Conservation (phyloP, 2,797 vertebrate species). For the Poeciliopsis gracilis region DNA sequence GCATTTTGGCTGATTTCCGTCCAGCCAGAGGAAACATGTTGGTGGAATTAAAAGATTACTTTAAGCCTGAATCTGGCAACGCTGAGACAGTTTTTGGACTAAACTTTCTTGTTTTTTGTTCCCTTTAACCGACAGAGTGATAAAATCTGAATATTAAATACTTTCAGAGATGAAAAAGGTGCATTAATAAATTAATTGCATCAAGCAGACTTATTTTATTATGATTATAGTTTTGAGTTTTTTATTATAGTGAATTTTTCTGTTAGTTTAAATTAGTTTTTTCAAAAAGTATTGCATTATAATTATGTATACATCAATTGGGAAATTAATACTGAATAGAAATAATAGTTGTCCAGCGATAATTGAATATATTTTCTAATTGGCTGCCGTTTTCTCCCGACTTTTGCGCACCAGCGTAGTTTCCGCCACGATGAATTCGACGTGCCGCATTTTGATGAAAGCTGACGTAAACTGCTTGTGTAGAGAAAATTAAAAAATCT, state of each 20-base stretch:
- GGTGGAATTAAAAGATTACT: not conserved
- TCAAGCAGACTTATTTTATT: not conserved
- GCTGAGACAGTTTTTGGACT: not conserved
- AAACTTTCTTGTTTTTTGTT: not conserved
- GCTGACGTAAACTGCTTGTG: not conserved
- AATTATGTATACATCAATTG: no score
- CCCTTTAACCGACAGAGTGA: not conserved
- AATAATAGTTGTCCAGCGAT: no score
- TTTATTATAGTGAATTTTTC: not conserved
- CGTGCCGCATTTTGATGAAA: no score
- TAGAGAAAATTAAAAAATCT: no score
- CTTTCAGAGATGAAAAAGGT: not conserved
- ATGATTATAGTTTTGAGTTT: slow-evolving; percentile 9
- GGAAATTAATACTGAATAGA: no score
- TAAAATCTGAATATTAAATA: not conserved
- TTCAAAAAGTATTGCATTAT: no score
- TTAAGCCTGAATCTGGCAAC: not conserved
- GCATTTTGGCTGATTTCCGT: not conserved
- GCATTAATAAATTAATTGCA: not conserved
- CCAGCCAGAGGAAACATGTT: not conserved
- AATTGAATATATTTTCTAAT: no score
- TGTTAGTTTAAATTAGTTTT: no score
- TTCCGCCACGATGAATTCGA: no score
- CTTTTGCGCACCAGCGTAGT: no score
- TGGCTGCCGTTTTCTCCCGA: no score